A percentile compares a stretch with the other conserved stretches of the same genome.
Evolutionary conservation across 1,140 invertebrate species (phyloP).

Genomic region (Psix sp.): DNA sequence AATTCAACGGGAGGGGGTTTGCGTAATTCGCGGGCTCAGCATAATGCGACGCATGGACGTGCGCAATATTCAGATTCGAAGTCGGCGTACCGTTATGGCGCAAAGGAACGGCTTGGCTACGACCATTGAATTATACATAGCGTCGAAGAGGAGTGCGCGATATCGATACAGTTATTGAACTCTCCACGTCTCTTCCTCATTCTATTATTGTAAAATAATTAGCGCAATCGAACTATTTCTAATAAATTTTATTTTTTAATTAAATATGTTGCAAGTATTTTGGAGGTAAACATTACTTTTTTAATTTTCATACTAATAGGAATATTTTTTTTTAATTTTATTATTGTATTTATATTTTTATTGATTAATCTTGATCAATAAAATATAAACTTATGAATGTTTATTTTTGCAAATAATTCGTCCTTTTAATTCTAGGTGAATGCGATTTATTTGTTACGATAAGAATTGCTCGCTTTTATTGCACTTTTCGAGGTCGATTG

Average conservation of each 20-base stretch:
- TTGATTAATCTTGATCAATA: no score
- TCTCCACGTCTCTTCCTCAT: slow-evolving; percentile 53
- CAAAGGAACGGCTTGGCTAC: slow-evolving; percentile 36
- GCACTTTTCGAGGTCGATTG: slow-evolving; percentile 1
- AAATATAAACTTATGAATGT: no score
- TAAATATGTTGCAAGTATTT: no score
- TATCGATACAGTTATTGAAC: slow-evolving; percentile 61
- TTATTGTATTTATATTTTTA: no score
- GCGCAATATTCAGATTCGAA: slow-evolving; percentile 59
- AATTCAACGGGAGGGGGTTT: slow-evolving; percentile 21
- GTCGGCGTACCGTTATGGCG: slow-evolving; percentile 56
- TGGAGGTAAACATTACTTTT: no score
- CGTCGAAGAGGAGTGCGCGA: slow-evolving; percentile 38
- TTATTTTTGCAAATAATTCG: no score
- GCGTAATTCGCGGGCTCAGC: slow-evolving; percentile 16
- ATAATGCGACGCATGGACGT: slow-evolving; percentile 45
- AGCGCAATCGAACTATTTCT: slow-evolving; percentile 24
- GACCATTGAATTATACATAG: slow-evolving; percentile 59
- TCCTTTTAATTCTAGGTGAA: no score
- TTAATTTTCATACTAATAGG: no score
- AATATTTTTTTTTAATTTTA: no score
- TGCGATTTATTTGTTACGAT: background rate
- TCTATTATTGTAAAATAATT: slow-evolving; percentile 55
- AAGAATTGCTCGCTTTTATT: no score
- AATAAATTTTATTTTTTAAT: no score